Conservation (phyloP, 2,888 invertebrate species). For the Lochmaea crataegi region DNA sequence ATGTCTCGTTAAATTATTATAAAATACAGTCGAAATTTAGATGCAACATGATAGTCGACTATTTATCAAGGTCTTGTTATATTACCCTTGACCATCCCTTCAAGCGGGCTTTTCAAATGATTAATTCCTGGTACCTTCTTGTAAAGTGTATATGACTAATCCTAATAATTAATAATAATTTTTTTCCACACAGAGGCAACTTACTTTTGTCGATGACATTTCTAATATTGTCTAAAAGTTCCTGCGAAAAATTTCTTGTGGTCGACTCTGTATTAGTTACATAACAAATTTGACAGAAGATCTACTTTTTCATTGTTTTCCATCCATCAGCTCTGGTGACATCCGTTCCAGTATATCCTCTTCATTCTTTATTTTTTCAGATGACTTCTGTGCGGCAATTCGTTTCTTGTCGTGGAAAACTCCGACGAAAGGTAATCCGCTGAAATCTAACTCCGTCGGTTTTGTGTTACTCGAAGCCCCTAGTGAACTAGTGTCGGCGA, state of each 20-base stretch:
- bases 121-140: too few species aligned
- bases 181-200: too few species aligned
- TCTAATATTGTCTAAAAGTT: neutral
- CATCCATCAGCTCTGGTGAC: constrained; percentile 24
- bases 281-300: constrained; percentile 1
- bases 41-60: too few species aligned
- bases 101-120: too few species aligned
- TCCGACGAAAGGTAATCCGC: constrained; percentile 29
- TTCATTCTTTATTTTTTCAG: constrained; percentile 16
- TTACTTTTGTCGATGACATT: neutral
- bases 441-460: constrained; percentile 23
- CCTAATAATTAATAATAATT: too few species aligned
- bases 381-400: constrained; percentile 13
- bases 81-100: too few species aligned
- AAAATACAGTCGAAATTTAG: too few species aligned
- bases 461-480: constrained; percentile 27
- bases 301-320: constrained; percentile 22
- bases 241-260: neutral
- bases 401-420: constrained; percentile 22
- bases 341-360: constrained; percentile 9
- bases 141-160: too few species aligned
- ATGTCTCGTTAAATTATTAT: too few species aligned
- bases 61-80: too few species aligned
- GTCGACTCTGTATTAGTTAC: neutral
- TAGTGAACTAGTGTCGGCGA: constrained; percentile 22